Conservation (phyloP, 1,140 invertebrate species). For the Drosophila teissieri region DNA sequence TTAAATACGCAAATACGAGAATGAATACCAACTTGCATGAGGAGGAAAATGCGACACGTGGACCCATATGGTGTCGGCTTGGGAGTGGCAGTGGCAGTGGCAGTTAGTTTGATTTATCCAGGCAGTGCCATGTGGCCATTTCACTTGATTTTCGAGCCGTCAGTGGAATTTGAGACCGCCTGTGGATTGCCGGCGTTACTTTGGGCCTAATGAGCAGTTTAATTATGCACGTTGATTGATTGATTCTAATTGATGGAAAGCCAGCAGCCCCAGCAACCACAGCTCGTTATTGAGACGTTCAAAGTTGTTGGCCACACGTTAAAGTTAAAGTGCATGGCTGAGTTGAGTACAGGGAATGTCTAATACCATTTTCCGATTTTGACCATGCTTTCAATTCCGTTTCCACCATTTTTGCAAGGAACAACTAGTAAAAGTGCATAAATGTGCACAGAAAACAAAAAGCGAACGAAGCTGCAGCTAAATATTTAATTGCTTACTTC, state of each 20-base stretch:
- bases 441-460: conserved; percentile 17
- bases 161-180: conserved; percentile 26
- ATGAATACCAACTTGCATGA: neutral
- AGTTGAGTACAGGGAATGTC: neutral
- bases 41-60: neutral
- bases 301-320: conserved; percentile 4
- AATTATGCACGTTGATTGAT: conserved; percentile 77
- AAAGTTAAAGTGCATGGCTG: neutral
- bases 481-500: conserved; percentile 27
- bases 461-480: conserved; percentile 10
- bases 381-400: conserved; percentile 32
- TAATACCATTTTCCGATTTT: conserved; percentile 27
- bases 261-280: neutral
- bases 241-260: conserved; percentile 62
- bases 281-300: conserved; percentile 8
- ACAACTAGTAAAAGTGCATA: conserved; percentile 38
- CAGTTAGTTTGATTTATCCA: conserved; percentile 32
- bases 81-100: neutral
- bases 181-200: conserved; percentile 28
- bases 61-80: conserved; percentile 5
- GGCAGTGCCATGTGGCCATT: conserved; percentile 3
- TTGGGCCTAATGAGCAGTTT: conserved; percentile 67
- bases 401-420: conserved; percentile 5
- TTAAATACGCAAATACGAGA: conserved; percentile 34
- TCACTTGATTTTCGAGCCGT: conserved; percentile 9